Conservation (phyloP, 2,888 invertebrate species). For the Tetanocera ferruginea region DNA sequence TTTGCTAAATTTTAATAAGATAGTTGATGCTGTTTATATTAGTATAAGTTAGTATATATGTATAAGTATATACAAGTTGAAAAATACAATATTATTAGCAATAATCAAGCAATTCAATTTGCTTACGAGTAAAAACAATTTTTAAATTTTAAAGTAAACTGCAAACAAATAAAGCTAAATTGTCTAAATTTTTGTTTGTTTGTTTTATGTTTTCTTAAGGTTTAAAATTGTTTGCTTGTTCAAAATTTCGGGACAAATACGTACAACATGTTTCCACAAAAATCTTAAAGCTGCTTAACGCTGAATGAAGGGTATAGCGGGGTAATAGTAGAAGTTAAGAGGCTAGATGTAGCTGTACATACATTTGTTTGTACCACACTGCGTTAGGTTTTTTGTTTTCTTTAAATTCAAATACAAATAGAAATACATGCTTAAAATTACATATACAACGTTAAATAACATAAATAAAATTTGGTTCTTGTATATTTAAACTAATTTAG, state of each 20-base stretch:
- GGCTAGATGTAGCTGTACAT: too few relatives aligned
- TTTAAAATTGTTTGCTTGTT: background rate
- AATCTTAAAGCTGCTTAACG: conserved; percentile 1
- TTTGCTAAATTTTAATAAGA: background rate
- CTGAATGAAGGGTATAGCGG: background rate
- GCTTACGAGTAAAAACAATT: conserved; percentile 8
- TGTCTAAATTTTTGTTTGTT: background rate
- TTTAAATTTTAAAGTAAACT: conserved; percentile 4
- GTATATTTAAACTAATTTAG: conserved; percentile 33
- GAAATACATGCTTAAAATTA: conserved; percentile 19
- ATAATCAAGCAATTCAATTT: background rate
- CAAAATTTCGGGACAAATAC: conserved; percentile 30
- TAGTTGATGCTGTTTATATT: conserved; percentile 2
- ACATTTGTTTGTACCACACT: too few relatives aligned
- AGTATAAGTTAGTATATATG: background rate
- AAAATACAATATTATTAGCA: conserved; percentile 7
- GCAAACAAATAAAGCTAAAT: conserved; percentile 14
- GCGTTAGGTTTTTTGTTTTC: background rate
- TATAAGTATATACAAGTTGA: conserved; percentile 22
- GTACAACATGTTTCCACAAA: conserved; percentile 41
- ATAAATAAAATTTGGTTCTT: conserved; percentile 31
- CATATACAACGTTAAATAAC: conserved; percentile 27
- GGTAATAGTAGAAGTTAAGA: too few relatives aligned
- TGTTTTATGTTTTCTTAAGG: background rate
- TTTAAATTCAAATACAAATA: conserved; percentile 43